Evolutionary conservation across 2,888 invertebrate species (phyloP).

Genomic region (Amblyjoppa proteus): DNA sequence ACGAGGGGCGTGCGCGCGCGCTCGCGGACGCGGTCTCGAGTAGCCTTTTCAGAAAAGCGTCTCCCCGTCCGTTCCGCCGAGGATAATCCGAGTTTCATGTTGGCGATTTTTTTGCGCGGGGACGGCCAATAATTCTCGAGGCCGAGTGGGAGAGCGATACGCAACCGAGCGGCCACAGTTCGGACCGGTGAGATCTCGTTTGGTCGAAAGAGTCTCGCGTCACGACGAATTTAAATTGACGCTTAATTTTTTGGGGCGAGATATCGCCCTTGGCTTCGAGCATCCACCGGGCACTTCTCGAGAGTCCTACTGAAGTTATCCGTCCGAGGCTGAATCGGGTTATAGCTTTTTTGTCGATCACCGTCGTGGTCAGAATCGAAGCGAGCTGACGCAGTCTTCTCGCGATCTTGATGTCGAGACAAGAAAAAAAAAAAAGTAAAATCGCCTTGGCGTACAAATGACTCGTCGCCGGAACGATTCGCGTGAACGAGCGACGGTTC

Average conservation of each 20-base stretch:
- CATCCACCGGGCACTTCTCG: constrained; percentile 39
- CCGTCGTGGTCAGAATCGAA: constrained; percentile 20
- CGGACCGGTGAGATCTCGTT: constrained; percentile 15
- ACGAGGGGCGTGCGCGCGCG: constrained; percentile 30
- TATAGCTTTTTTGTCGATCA: constrained; percentile 58
- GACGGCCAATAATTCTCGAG: constrained; percentile 29
- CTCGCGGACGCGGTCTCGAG: constrained; percentile 21
- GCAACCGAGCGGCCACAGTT: constrained; percentile 19
- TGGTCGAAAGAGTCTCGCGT: constrained; percentile 42
- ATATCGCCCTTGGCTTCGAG: constrained; percentile 1
- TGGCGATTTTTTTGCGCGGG: constrained; percentile 43
- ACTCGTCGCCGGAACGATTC: constrained; percentile 58
- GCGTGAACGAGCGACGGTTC: constrained; percentile 53
- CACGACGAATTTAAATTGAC: constrained; percentile 70
- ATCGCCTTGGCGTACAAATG: constrained; percentile 64
- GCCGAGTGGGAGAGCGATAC: constrained; percentile 31
- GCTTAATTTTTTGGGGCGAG: constrained; percentile 63
- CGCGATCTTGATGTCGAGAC: neutral
- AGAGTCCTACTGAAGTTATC: constrained; percentile 54
- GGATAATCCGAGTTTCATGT: constrained; percentile 49
- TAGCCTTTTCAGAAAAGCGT: constrained; percentile 63
- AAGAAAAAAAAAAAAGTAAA: constrained; percentile 61
- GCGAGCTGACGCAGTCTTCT: neutral
- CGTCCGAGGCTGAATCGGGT: constrained; percentile 62
- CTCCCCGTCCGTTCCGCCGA: constrained; percentile 48